phyloP scores from a whole-genome alignment of 2,888 invertebrate genomes.

The Phymatocera aterrima region DNA sequence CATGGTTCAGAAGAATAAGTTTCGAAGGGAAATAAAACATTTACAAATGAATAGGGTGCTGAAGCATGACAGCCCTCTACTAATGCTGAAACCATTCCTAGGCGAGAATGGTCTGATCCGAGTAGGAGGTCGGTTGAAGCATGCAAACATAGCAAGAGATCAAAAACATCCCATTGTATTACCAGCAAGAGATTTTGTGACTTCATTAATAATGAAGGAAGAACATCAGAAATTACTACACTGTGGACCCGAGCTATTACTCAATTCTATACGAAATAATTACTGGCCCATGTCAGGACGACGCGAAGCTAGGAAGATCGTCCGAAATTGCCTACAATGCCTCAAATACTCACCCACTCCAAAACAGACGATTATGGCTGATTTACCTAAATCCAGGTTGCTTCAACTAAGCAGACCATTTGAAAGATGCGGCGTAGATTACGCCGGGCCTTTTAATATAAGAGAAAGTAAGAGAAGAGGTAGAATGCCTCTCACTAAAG shows the following conservation, averaged over 20 bases:
- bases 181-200: not conserved
- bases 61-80: constrained; percentile 41
- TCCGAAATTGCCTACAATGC: not conserved
- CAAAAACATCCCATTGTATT: constrained; percentile 50
- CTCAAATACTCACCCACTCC: constrained; percentile 35
- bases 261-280: not conserved
- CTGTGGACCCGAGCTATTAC: not conserved
- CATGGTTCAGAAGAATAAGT: constrained; percentile 46
- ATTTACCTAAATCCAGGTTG: constrained; percentile 63
- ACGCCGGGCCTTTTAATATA: constrained; percentile 52
- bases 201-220: not conserved
- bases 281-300: constrained; percentile 63
- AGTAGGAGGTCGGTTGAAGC: constrained; percentile 49
- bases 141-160: constrained; percentile 40
- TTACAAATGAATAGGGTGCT: not conserved
- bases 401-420: constrained; percentile 58
- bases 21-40: constrained; percentile 31
- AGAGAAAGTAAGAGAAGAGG: constrained; percentile 53
- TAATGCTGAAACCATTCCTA: constrained; percentile 46
- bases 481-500: constrained; percentile 57
- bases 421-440: constrained; percentile 48
- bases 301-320: constrained; percentile 52
- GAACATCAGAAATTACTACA: not conserved
- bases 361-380: constrained; percentile 62
- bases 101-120: constrained; percentile 49